phyloP scores from a whole-genome alignment of 2,888 invertebrate species.

The Plagodis pulveraria region DNA sequence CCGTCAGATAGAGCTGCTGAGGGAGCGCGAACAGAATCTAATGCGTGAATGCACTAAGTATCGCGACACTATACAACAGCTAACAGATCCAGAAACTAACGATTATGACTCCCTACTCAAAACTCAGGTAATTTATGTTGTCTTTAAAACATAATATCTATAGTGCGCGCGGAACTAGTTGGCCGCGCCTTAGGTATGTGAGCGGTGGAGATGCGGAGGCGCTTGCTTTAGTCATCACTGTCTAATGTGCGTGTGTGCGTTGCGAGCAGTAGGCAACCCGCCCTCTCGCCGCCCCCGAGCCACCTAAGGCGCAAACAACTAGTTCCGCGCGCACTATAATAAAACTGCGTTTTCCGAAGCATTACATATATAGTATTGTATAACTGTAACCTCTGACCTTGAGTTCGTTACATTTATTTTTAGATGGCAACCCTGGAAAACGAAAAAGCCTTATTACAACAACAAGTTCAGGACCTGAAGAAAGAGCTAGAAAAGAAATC shows the following conservation, averaged over 20 bases:
- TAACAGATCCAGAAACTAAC: constrained; percentile 87
- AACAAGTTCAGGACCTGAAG: constrained; percentile 70
- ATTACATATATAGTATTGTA: background rate
- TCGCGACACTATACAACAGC: constrained; percentile 87
- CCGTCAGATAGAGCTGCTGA: constrained; percentile 86
- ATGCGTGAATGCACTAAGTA: constrained; percentile 87
- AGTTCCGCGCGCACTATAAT: too few species aligned
- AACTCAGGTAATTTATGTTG: constrained; percentile 55
- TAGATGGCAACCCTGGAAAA: constrained; percentile 73
- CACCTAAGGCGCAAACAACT: too few species aligned
- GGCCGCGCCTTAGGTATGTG: too few species aligned
- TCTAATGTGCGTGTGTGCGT: too few species aligned
- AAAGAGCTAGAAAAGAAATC: constrained; percentile 72
- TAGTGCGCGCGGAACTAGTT: too few species aligned
- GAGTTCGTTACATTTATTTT: background rate
- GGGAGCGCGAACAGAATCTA: constrained; percentile 86
- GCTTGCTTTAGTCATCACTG: too few species aligned
- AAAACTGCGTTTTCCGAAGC: too few species aligned
- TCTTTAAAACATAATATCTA: too few species aligned
- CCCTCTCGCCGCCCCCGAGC: too few species aligned
- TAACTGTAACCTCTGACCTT: background rate
- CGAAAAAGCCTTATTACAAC: constrained; percentile 67
- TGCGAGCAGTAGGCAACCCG: too few species aligned
- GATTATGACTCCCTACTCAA: constrained; percentile 77
- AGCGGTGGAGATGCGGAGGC: too few species aligned